These are phyloP conservation scores for Eidolon dupreanum DNA, from an alignment of 2,797 vertebrate species.

Conservation along the genomic window DNA sequence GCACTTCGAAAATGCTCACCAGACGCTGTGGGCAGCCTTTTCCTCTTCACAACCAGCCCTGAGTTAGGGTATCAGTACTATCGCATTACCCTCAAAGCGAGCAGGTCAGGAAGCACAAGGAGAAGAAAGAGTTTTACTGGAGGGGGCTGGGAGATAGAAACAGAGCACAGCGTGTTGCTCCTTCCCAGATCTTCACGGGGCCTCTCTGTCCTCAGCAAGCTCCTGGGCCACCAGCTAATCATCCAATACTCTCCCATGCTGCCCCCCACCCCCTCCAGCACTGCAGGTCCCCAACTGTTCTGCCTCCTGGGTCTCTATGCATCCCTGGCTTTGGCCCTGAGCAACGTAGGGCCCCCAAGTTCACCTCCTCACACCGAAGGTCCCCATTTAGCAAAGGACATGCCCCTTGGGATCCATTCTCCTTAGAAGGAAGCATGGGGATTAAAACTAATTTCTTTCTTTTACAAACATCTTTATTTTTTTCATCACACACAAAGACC, in stretches of 20 bases:
- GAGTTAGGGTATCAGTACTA: neutral
- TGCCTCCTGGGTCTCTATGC: neutral
- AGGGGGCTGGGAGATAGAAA: too few relatives aligned
- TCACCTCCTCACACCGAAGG: neutral
- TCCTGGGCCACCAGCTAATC: neutral
- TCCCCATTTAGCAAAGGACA: neutral
- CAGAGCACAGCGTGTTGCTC: neutral
- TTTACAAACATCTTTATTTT: neutral
- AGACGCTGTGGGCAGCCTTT: neutral
- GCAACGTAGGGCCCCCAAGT: neutral
- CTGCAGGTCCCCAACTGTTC: neutral
- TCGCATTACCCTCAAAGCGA: neutral
- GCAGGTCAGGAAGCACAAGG: neutral
- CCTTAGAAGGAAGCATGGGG: neutral
- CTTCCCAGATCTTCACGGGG: neutral
- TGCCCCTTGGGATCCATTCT: neutral
- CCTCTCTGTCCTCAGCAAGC: neutral
- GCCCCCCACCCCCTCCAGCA: neutral
- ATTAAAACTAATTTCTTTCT: conserved; percentile 2
- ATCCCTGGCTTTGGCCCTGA: neutral
- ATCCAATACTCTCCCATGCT: neutral
- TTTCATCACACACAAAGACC: neutral
- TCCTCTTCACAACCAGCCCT: neutral
- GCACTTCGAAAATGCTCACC: neutral
- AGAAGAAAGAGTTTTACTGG: neutral